Evolutionary conservation across 2,797 vertebrate species (phyloP).

Genomic region (Tinamus major): DNA sequence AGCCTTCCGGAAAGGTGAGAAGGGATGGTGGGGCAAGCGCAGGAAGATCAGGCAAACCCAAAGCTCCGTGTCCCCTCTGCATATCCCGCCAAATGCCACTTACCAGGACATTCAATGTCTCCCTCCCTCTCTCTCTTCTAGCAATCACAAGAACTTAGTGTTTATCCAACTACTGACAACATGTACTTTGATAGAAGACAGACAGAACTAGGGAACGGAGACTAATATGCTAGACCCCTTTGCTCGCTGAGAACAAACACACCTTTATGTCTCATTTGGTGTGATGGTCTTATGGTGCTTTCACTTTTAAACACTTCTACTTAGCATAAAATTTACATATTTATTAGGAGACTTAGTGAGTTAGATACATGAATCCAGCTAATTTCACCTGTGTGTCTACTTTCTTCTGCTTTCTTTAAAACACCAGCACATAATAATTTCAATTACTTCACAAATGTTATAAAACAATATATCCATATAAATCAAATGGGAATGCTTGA

Average conservation of each 20-base stretch:
- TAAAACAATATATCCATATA: not conserved
- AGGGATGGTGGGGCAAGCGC: accelerated
- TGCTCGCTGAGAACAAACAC: not conserved
- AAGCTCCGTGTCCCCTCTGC: accelerated
- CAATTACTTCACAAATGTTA: not conserved
- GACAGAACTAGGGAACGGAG: not conserved
- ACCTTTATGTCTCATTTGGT: accelerated
- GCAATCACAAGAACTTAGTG: not conserved
- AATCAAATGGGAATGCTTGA: not conserved
- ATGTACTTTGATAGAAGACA: too few species aligned
- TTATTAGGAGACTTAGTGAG: not conserved
- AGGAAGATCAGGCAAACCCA: not conserved
- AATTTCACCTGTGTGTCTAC: not conserved
- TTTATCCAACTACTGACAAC: not conserved
- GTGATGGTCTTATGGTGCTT: not conserved
- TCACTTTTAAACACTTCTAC: not conserved
- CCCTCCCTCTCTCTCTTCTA: not conserved
- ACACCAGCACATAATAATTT: not conserved
- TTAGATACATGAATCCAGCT: not conserved
- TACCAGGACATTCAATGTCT: accelerated
- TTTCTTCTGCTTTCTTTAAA: not conserved
- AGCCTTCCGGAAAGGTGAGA: not conserved
- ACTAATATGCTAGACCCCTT: not conserved
- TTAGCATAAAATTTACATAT: not conserved
- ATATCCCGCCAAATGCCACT: not conserved